phyloP scores from a whole-genome alignment of 2,888 invertebrate species.

The Oligia strigilis region DNA sequence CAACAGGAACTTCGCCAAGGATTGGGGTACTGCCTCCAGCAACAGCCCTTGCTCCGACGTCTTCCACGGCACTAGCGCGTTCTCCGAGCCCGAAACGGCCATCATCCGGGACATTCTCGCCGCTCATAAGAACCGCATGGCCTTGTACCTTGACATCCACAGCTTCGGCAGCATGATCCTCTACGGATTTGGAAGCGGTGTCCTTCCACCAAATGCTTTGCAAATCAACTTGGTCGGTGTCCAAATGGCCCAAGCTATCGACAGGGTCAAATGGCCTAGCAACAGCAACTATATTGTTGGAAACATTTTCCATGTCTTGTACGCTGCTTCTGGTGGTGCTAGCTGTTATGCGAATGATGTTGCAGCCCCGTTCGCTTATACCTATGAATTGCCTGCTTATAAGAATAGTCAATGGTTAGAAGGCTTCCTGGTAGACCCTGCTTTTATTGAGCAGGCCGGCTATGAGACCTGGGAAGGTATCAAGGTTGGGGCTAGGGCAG shows the following conservation, averaged over 20 bases:
- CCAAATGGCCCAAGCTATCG: slow-evolving; percentile 84
- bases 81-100: slow-evolving; percentile 92
- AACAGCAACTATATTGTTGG: slow-evolving; percentile 88
- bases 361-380: slow-evolving; percentile 90
- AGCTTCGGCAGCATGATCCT: slow-evolving; percentile 93
- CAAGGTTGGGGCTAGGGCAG: slow-evolving; percentile 86
- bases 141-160: slow-evolving; percentile 93
- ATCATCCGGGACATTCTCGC: slow-evolving; percentile 90
- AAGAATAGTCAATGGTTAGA: slow-evolving; percentile 79
- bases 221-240: slow-evolving; percentile 82
- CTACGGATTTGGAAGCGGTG: slow-evolving; percentile 80
- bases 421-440: slow-evolving; percentile 90
- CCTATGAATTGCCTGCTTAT: slow-evolving; percentile 90
- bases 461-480: slow-evolving; percentile 91
- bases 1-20: slow-evolving; percentile 93
- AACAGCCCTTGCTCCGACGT: slow-evolving; percentile 90
- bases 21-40: slow-evolving; percentile 91
- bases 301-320: slow-evolving; percentile 86
- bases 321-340: slow-evolving; percentile 91
- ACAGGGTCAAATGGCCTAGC: slow-evolving; percentile 82
- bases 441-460: slow-evolving; percentile 89
- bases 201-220: slow-evolving; percentile 86
- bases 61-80: slow-evolving; percentile 91
- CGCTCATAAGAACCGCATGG: slow-evolving; percentile 84
- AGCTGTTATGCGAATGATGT: slow-evolving; percentile 91